phyloP scores from a whole-genome alignment of 2,113 vertebrate species.

The Cygnus atratus region DNA sequence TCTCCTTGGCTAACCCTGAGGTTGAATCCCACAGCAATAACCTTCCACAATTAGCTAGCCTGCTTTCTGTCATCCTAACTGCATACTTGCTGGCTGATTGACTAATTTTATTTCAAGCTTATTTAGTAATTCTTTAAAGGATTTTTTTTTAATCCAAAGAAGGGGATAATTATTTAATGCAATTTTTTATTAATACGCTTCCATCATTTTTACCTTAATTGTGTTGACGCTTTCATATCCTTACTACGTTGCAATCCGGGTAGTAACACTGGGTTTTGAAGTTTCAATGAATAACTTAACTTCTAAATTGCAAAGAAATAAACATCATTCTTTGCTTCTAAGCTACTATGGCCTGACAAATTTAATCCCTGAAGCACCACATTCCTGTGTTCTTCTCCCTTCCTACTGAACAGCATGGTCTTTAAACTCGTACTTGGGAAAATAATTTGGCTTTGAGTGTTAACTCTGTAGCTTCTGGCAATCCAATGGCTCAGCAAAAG shows the following conservation, averaged over 20 bases:
- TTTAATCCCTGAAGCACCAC: background rate
- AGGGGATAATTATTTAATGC: background rate
- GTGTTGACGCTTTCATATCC: background rate
- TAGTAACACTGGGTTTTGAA: background rate
- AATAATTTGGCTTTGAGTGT: background rate
- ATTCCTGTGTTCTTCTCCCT: background rate
- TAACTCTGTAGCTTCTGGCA: background rate
- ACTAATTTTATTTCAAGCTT: constrained; percentile 13
- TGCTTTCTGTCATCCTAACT: background rate
- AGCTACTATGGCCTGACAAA: background rate
- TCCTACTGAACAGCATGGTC: background rate
- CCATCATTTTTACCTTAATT: background rate
- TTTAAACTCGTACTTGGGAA: background rate
- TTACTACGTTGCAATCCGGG: background rate
- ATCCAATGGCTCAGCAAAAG: background rate
- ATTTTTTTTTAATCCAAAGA: constrained; percentile 1
- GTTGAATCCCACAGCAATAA: background rate
- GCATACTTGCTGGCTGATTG: background rate
- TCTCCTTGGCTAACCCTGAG: background rate
- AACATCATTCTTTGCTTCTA: background rate
- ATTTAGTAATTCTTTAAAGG: constrained; percentile 17
- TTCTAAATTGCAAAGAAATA: background rate
- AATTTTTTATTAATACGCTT: background rate
- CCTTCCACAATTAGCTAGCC: background rate
- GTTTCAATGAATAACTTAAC: background rate